Evolutionary conservation across 2,113 vertebrate species (phyloP).

Genomic region (Uria aalge): DNA sequence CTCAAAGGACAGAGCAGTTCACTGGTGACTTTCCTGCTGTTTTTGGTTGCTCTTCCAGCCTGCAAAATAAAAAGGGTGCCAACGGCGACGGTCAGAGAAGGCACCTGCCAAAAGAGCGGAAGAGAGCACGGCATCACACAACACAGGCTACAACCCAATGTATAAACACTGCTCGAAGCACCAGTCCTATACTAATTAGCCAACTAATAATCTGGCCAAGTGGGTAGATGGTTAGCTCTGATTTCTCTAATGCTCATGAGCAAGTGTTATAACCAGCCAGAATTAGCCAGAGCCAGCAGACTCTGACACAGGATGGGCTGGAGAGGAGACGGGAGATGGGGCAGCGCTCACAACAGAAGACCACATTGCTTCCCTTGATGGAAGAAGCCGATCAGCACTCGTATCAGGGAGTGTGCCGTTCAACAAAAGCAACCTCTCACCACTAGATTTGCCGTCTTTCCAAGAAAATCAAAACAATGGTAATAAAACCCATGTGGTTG

Average conservation of each 20-base stretch:
- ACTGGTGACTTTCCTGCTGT: not conserved
- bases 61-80: not conserved
- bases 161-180: not conserved
- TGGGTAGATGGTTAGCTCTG: not conserved
- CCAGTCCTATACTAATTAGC: not conserved
- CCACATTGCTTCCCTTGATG: rapidly evolving
- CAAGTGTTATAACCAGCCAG: not conserved
- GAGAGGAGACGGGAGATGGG: not conserved
- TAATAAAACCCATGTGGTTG: not conserved
- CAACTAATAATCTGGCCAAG: not conserved
- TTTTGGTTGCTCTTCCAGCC: not conserved
- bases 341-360: not conserved
- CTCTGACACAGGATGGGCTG: rapidly evolving
- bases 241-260: not conserved
- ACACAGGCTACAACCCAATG: not conserved
- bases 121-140: not conserved
- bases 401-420: rapidly evolving
- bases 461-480: not conserved
- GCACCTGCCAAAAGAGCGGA: not conserved
- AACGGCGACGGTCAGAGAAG: rapidly evolving
- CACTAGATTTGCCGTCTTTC: not conserved
- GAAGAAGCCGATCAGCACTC: not conserved
- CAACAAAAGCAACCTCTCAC: not conserved
- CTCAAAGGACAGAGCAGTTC: not conserved
- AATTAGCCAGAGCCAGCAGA: not conserved